Base-by-base conservation (phyloP, 2,113 vertebrate genomes). In the Cromileptes altivelis region DNA sequence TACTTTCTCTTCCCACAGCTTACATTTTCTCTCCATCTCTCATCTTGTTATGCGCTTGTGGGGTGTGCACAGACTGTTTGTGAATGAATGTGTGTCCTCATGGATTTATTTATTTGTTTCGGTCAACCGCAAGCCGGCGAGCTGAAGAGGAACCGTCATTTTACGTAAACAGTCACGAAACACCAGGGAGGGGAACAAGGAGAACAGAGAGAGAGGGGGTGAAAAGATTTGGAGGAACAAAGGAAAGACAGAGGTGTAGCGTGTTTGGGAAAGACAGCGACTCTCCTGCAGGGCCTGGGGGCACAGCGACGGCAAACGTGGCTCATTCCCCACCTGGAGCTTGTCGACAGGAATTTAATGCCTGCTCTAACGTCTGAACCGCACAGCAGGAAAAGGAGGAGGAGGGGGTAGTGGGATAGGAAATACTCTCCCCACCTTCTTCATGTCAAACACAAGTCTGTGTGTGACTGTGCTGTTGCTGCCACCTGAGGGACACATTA, bases 81-180 rank as follows among this genome's bases (percentile, higher is more conserved):
- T 88, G 86, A 92, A 89, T 89, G 88, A 88, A 85, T 84, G 78
- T 25, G 79, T 73, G 85, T 82, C 78, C 67, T 86, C 65, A 3
- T 67, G 68, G 84, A 88, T 91, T 89, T 91, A 89, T 91, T 93
- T 94, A 91, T 93, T 93, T 94, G 78, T 92, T 89, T 91, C 58
- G 47, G 84, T 84, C 75, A 90, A 92, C 91, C 91, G 45, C 93
- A 85, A 71, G 81, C 78, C 64, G 56, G 81, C 67, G 11, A 92
- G 87, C 82, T 73, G 72, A 92, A 84, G 63, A 78, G 70, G 69
- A 86, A 62, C 78, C 63, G 47, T 84, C 75, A 50, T 49, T 88
- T 89, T 78, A 68, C 23, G 50, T 88, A 93, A 91, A 89, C 88
- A 91, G 40, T 79, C 56, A 6, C 33, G 55, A 83, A 77, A 83